Evolutionary conservation across 2,888 invertebrate species (phyloP).

Genomic region (Trichacis sp.): DNA sequence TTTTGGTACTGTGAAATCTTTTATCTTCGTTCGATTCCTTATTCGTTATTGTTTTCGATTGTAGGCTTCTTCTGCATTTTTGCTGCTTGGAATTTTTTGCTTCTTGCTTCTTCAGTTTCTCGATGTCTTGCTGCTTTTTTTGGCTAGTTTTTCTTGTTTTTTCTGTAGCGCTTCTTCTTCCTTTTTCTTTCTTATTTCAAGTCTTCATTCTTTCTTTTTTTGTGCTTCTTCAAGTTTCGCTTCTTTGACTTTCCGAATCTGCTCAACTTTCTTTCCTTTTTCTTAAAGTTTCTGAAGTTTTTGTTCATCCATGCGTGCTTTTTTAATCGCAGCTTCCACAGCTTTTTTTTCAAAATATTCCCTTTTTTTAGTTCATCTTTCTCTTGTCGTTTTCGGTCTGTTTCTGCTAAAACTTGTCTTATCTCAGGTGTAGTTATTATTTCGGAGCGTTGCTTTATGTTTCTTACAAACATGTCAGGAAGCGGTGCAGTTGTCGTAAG

Average conservation of each 20-base stretch:
- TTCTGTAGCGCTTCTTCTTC: neutral
- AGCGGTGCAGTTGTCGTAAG: too few species aligned
- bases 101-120: neutral
- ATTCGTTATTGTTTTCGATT: too few species aligned
- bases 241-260: neutral
- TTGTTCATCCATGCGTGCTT: too few species aligned
- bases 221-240: neutral
- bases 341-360: neutral
- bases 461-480: neutral
- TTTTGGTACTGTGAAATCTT: too few species aligned
- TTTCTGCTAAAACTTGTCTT: neutral
- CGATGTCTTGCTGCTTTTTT: neutral
- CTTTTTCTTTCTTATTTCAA: neutral
- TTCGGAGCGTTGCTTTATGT: constrained; percentile 1
- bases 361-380: neutral
- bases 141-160: neutral
- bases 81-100: too few species aligned
- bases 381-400: neutral
- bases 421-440: constrained; percentile 2
- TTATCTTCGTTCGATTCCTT: too few species aligned
- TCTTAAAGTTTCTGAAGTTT: too few species aligned
- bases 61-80: too few species aligned
- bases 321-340: too few species aligned
- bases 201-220: neutral
- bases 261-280: neutral